Percentiles rank a stretch among this genome's conserved stretches.
These are phyloP conservation scores for Stichopus horrens DNA, from an alignment of 53 echinoderm and acorn worm genomes.

Conservation along the genomic window DNA sequence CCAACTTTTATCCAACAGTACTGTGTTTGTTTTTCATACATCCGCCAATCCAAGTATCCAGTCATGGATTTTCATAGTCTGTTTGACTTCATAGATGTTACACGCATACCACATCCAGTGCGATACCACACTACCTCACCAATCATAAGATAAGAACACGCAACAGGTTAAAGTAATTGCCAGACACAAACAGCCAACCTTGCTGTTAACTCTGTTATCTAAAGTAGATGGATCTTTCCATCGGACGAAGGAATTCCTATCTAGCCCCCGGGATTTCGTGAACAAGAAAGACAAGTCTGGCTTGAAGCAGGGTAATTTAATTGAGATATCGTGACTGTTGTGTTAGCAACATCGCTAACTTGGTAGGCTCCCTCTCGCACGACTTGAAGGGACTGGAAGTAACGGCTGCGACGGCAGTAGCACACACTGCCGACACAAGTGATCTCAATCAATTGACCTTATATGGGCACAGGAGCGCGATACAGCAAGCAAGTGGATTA, in stretches of 20 bases:
- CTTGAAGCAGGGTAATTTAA: constrained; percentile 36
- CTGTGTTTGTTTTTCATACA: too few relatives aligned
- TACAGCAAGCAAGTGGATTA: constrained; percentile 33
- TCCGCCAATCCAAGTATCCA: too few relatives aligned
- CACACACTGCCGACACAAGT: not conserved
- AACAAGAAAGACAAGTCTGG: constrained; percentile 49
- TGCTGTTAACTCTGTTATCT: not conserved
- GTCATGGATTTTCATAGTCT: too few relatives aligned
- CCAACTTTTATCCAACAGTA: too few relatives aligned
- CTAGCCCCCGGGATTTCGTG: constrained; percentile 52
- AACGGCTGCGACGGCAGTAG: not conserved
- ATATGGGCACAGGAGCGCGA: constrained; percentile 43
- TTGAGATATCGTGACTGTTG: constrained; percentile 42
- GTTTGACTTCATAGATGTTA: too few relatives aligned
- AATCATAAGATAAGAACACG: not conserved
- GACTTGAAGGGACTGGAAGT: not conserved
- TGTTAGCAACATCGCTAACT: constrained; percentile 34
- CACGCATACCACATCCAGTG: too few relatives aligned
- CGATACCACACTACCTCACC: too few relatives aligned
- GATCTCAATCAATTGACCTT: constrained; percentile 40
- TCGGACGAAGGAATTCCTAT: constrained; percentile 43
- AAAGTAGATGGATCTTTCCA: constrained; percentile 13
- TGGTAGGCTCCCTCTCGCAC: constrained; percentile 1
- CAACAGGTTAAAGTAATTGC: constrained; percentile 15
- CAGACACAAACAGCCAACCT: constrained; percentile 22